Evolutionary conservation across 92 coral and sea anemone species (phyloP).

Genomic region (Phymanthus crucifer): DNA sequence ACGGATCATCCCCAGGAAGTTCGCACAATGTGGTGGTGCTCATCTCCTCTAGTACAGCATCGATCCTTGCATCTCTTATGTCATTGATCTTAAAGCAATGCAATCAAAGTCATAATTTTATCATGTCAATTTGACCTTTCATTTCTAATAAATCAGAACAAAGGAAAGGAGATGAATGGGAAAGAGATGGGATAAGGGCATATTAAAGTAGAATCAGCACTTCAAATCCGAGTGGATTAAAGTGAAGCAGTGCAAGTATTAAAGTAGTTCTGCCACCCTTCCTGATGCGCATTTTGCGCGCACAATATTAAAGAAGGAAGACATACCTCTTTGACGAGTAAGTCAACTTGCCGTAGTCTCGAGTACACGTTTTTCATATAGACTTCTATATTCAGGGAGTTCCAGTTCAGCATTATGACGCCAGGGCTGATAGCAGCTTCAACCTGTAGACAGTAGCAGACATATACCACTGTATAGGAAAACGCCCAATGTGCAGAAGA

Average conservation of each 20-base stretch:
- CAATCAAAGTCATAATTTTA: background rate
- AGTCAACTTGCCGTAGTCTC: conserved; percentile 75
- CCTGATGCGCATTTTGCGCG: too few relatives aligned
- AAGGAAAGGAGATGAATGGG: too few relatives aligned
- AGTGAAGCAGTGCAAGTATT: too few relatives aligned
- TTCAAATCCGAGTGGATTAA: too few relatives aligned
- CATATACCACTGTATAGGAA: background rate
- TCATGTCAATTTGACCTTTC: background rate
- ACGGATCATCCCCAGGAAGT: conserved; percentile 76
- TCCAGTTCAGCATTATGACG: conserved; percentile 84
- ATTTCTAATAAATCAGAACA: too few relatives aligned
- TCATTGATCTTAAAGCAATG: conserved; percentile 56
- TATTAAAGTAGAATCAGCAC: too few relatives aligned
- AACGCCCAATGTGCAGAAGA: background rate
- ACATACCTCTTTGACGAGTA: conserved; percentile 65
- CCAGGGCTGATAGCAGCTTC: conserved; percentile 84
- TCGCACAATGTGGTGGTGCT: conserved; percentile 76
- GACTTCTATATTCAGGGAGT: conserved; percentile 68
- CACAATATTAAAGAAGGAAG: too few relatives aligned
- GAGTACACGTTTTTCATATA: conserved; percentile 74
- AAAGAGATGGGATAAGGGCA: too few relatives aligned
- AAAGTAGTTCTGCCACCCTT: too few relatives aligned
- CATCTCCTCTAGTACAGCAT: conserved; percentile 70
- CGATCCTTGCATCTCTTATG: conserved; percentile 83
- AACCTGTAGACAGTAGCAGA: conserved; percentile 45